Conservation (phyloP, 2,888 invertebrate genomes). For the Tethea ocularis region DNA sequence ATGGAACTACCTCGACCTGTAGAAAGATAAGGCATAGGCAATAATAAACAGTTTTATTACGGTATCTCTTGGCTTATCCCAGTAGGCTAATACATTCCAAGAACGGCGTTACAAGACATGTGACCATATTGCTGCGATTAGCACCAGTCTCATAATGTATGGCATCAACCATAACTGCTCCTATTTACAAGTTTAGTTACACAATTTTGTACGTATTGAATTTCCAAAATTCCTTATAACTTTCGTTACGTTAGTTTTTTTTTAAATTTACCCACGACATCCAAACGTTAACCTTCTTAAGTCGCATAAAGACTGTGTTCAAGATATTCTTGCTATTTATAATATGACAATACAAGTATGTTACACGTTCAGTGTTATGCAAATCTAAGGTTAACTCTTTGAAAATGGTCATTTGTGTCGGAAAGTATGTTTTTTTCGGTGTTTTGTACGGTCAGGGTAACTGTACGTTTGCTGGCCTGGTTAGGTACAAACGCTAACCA, state of each 20-base stretch:
- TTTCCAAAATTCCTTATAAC: not conserved
- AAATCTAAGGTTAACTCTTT: not conserved
- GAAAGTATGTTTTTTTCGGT: not conserved
- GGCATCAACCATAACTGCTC: not conserved
- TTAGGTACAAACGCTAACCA: not conserved
- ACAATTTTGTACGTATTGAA: not conserved
- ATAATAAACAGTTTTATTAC: no score
- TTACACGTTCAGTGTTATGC: not conserved
- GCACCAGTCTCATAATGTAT: not conserved
- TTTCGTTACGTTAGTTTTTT: not conserved
- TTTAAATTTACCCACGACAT: not conserved
- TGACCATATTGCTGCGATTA: not conserved
- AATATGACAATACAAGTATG: not conserved
- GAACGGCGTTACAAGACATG: not conserved
- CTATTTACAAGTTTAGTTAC: not conserved
- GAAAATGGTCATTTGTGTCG: not conserved
- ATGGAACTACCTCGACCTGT: no score
- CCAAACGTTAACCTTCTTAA: not conserved
- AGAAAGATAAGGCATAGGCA: no score
- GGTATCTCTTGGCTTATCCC: no score
- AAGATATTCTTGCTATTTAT: constrained; percentile 1
- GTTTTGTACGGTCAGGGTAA: not conserved
- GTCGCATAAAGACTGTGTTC: not conserved
- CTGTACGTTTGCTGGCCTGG: not conserved
- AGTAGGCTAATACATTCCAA: not conserved